Evolutionary conservation across 2,888 invertebrate genomes (phyloP).

Genomic region (Brenthis hecate): DNA sequence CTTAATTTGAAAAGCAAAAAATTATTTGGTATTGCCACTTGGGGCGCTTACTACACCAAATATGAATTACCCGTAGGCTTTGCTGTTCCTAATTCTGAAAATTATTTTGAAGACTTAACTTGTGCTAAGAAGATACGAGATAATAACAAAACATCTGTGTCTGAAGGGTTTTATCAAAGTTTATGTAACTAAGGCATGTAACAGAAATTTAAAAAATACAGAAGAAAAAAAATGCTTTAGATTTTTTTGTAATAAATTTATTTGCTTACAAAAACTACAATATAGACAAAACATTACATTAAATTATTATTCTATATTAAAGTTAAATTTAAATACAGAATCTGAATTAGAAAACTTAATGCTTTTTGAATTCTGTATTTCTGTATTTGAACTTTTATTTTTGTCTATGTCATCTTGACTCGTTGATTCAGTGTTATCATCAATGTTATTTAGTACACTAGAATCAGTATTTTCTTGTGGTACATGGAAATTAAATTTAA

Average conservation of each 20-base stretch:
- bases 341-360: conserved; percentile 73
- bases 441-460: conserved; percentile 42
- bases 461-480: conserved; percentile 53
- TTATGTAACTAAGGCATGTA: conserved; percentile 46
- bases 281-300: conserved; percentile 13
- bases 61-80: conserved; percentile 61
- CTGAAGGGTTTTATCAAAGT: conserved; percentile 51
- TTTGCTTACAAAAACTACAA: conserved; percentile 25
- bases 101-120: conserved; percentile 52
- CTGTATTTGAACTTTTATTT: conserved; percentile 26
- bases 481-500: conserved; percentile 78
- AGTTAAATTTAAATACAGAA: conserved; percentile 86
- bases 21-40: conserved; percentile 61
- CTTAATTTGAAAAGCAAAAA: conserved; percentile 44
- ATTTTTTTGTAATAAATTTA: conserved; percentile 21
- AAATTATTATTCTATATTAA: conserved; percentile 60
- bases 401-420: conserved; percentile 30
- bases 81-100: conserved; percentile 54
- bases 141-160: conserved; percentile 30
- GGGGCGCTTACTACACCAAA: conserved; percentile 48
- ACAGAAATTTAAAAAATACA: neutral
- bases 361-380: conserved; percentile 47
- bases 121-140: conserved; percentile 57
- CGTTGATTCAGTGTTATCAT: conserved; percentile 40
- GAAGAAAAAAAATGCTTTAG: neutral